A percentile compares a stretch with the other conserved stretches of the same genome.
phyloP scores from a whole-genome alignment of 2,888 invertebrate species.

The Ophonus ardosiacus region DNA sequence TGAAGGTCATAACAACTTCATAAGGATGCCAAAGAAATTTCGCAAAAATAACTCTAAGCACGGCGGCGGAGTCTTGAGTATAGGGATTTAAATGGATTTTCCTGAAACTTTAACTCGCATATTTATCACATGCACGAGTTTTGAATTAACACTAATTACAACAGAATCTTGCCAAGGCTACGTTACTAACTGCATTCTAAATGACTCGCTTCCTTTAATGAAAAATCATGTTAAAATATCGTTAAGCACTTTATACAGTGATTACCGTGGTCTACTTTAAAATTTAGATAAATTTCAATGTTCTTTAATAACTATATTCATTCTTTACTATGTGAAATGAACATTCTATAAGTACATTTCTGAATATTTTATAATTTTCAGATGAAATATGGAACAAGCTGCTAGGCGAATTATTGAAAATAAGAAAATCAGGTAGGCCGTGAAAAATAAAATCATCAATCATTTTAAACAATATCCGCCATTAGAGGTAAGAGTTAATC shows the following conservation, averaged over 20 bases:
- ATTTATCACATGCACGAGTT: constrained; percentile 41
- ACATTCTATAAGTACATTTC: too few species aligned
- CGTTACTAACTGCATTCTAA: neutral
- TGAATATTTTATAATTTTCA: too few species aligned
- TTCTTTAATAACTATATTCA: too few species aligned
- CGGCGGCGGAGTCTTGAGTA: neutral
- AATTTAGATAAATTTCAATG: too few species aligned
- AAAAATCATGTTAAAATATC: neutral
- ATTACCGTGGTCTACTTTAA: too few species aligned
- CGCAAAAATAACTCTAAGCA: neutral
- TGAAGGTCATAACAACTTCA: constrained; percentile 57
- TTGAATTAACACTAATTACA: constrained; percentile 28
- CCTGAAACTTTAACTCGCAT: constrained; percentile 11
- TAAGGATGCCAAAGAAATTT: constrained; percentile 50
- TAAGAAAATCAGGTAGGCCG: too few species aligned
- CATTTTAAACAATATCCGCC: too few species aligned
- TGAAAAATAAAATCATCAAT: too few species aligned
- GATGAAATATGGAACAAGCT: too few species aligned
- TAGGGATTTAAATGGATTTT: constrained; percentile 37
- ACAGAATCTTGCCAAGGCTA: neutral
- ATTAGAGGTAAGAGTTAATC: too few species aligned
- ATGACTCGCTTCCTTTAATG: neutral
- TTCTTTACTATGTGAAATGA: too few species aligned
- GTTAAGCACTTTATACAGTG: neutral
- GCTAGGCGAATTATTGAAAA: too few species aligned